Conservation (phyloP, 2,888 invertebrate genomes). For the Philereme vetulata region DNA sequence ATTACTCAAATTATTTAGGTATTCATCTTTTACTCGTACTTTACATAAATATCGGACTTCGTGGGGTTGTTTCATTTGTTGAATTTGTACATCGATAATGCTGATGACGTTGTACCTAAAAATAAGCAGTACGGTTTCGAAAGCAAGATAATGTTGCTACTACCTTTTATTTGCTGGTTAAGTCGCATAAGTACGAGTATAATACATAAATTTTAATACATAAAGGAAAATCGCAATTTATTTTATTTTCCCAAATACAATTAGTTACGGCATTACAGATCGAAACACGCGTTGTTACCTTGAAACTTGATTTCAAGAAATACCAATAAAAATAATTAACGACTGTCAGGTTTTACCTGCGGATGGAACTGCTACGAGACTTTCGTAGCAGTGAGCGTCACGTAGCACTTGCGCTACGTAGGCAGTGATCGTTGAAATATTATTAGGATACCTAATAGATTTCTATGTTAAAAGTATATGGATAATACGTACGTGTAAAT, state of each 20-base stretch:
- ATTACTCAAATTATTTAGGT: background rate
- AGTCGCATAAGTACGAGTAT: no score
- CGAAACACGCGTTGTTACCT: no score
- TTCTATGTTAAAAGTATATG: background rate
- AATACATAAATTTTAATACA: no score
- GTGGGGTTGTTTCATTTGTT: background rate
- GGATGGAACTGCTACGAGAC: constrained; percentile 56
- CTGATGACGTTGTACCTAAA: no score
- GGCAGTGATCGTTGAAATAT: constrained; percentile 29
- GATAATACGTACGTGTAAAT: background rate
- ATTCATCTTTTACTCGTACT: background rate
- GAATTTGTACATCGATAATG: background rate
- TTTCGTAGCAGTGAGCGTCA: constrained; percentile 57
- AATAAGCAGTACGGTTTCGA: no score
- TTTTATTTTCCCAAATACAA: no score
- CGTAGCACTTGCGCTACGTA: constrained; percentile 68
- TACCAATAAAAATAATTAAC: constrained; percentile 7
- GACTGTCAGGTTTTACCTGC: constrained; percentile 4
- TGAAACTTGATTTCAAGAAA: background rate
- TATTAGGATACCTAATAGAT: constrained; percentile 5
- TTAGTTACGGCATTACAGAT: no score
- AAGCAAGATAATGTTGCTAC: no score
- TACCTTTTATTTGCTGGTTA: no score
- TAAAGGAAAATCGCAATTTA: no score
- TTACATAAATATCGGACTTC: background rate